These are phyloP conservation scores for Notamacropus eugenii DNA, from an alignment of 2,797 vertebrate genomes.

Conservation along the genomic window DNA sequence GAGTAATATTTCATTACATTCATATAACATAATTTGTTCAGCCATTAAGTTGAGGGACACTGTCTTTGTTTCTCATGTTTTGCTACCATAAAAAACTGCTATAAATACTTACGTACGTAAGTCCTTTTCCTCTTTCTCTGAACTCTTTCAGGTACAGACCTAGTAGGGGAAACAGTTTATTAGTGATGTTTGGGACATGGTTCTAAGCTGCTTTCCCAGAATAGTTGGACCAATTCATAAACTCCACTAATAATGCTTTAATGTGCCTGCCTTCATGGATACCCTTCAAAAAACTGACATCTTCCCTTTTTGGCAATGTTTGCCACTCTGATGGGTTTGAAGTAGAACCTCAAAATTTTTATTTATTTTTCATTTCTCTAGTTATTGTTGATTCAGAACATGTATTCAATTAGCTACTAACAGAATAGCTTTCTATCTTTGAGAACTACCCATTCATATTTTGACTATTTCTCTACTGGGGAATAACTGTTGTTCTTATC, in stretches of 20 bases:
- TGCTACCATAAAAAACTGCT: background rate
- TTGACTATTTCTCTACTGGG: background rate
- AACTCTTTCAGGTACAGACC: background rate
- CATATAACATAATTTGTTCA: background rate
- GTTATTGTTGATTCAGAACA: background rate
- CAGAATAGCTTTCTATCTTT: background rate
- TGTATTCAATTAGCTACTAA: background rate
- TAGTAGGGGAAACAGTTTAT: background rate
- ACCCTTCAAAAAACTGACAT: background rate
- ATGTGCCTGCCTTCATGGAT: background rate
- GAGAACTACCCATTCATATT: background rate
- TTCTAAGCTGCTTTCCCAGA: background rate
- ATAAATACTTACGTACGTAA: background rate
- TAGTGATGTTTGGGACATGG: background rate
- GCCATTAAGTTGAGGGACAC: background rate
- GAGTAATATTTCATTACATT: background rate
- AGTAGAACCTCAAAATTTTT: background rate
- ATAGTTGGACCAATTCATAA: background rate
- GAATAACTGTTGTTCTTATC: background rate
- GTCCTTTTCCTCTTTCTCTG: background rate
- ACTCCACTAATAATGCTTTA: background rate
- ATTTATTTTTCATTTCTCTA: background rate
- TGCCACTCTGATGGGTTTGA: background rate
- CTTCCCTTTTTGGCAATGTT: background rate
- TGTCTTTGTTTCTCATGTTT: background rate